Evolutionary conservation across 2,797 vertebrate genomes (phyloP), one percentile per base, ranked within the genome.

Genomic region (Enteromius argenteus): DNA sequence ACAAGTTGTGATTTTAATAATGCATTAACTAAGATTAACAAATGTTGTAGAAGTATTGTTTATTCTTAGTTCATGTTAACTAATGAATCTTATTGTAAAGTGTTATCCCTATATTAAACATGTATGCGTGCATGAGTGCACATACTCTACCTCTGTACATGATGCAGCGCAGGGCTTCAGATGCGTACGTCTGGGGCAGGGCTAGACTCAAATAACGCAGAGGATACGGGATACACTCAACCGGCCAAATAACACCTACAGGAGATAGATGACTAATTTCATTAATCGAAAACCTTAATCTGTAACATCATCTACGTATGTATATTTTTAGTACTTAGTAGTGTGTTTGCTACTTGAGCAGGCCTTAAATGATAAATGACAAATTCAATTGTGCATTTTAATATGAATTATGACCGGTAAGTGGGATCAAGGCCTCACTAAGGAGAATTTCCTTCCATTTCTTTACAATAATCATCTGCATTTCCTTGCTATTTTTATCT

Each of bases 171-270:
- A 96, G 93, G 27, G 94, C 93, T 75, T 96, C 95, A 0, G 95
- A 94, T 85, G 95, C 92, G 37, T 95, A 96, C 4, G 95, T 96
- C 91, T 95, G 95, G 83, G 94, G 95, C 9, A 96, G 93, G 13
- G 81, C 92, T 87, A 96, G 88, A 92, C 95, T 96, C 85, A 95
- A 1, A 91, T 95, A 96, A 62, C 94, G 92, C 8, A 96, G 93
- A 30, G 95, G 94, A 89, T 95, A 96, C 0, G 94, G 94, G 87
- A 96, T 95, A 87, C 95, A 95, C 92, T 96, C 95, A 90, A 95
- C 94, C 0, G 95, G 95, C 94, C 95, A 96, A 91, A 96, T 95
- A 86, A 96, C 93, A 86, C 95, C 95, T 96, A 21, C 39, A 89
- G 85, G 1, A 79, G 3, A n/a, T 35, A 73, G 14, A 83, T 72